Conservation (phyloP, 2,797 vertebrate genomes). For the Ptychobarbus kaznakovi region DNA sequence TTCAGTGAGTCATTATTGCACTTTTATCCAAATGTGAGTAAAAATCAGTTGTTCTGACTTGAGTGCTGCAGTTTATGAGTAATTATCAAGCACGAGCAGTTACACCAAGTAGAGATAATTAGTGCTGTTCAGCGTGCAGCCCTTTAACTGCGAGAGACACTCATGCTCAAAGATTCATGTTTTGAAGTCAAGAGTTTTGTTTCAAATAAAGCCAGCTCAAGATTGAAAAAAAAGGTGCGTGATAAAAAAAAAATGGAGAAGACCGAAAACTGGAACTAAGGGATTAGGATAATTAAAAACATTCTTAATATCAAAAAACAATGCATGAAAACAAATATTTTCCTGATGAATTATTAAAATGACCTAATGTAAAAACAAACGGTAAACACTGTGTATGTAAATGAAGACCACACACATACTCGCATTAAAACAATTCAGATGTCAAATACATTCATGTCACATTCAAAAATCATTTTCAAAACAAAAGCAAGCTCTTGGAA, state of each 20-base stretch:
- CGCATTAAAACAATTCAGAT: not conserved
- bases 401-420: constrained; percentile 1
- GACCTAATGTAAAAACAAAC: not conserved
- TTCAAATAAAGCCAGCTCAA: not conserved
- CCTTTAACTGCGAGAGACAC: not conserved
- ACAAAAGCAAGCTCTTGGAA: constrained; percentile 21
- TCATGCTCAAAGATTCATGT: not conserved
- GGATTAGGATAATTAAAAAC: not conserved
- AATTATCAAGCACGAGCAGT: constrained; percentile 10
- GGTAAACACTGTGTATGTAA: not conserved
- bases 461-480: constrained; percentile 9
- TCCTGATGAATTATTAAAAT: not conserved
- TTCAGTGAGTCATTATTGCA: constrained; percentile 32
- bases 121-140: not conserved
- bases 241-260: not conserved
- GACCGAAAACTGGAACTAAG: not conserved
- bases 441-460: constrained; percentile 1
- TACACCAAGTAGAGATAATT: constrained; percentile 31
- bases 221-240: not conserved
- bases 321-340: too few relatives aligned
- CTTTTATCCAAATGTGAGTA: constrained; percentile 35
- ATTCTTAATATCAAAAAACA: not conserved
- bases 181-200: constrained; percentile 17
- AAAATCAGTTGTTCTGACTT: constrained; percentile 21
- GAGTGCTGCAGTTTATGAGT: constrained; percentile 22